Conservation (phyloP, 2,797 vertebrate species). For the Helostoma temminkii region DNA sequence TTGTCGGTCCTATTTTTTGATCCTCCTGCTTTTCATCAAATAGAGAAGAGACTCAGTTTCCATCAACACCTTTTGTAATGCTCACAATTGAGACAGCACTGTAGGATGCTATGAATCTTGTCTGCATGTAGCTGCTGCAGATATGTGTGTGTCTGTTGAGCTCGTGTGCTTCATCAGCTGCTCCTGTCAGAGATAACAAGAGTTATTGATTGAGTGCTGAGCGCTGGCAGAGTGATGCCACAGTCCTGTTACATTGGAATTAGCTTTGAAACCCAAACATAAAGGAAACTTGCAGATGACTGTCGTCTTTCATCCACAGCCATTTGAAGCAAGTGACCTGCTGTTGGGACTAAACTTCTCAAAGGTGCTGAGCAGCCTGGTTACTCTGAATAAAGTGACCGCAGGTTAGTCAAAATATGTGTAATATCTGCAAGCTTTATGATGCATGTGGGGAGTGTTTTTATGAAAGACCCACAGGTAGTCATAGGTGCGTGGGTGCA, state of each 20-base stretch:
- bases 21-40: neutral
- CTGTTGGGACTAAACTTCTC: slow-evolving; percentile 97
- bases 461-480: slow-evolving; percentile 30
- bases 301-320: slow-evolving; percentile 81
- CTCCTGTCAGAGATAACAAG: slow-evolving; percentile 41
- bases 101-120: neutral
- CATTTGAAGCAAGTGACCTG: slow-evolving; percentile 97
- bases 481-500: slow-evolving; percentile 39
- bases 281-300: slow-evolving; percentile 2
- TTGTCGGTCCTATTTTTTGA: neutral
- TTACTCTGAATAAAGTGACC: slow-evolving; percentile 96
- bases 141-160: slow-evolving; percentile 35
- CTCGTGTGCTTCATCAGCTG: slow-evolving; percentile 23
- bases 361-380: slow-evolving; percentile 95
- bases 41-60: neutral
- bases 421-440: neutral
- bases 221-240: slow-evolving; percentile 40
- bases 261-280: slow-evolving; percentile 26
- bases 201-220: slow-evolving; percentile 49
- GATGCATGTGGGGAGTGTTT: slow-evolving; percentile 21
- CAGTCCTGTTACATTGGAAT: slow-evolving; percentile 36
- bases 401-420: slow-evolving; percentile 87
- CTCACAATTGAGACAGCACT: neutral
- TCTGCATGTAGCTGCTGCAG: slow-evolving; percentile 29
- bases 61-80: neutral